Percentiles rank a stretch among this genome's conserved stretches.
phyloP scores from a whole-genome alignment of 2,113 vertebrate genomes.

The Myrmecobius fasciatus region DNA sequence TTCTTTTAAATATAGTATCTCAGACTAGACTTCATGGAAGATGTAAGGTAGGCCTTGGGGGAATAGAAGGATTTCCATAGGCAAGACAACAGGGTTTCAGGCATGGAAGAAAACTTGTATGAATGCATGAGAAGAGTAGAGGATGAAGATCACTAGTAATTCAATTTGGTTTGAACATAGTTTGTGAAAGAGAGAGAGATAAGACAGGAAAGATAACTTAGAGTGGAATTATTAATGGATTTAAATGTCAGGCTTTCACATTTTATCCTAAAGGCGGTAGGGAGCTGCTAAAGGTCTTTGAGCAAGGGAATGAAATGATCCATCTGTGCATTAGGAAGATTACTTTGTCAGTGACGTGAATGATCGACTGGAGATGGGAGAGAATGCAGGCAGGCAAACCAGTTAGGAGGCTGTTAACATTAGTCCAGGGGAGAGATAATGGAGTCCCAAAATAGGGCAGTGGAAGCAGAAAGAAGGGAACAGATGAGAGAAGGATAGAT shows the following conservation, averaged over 20 bases:
- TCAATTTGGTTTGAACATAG: neutral
- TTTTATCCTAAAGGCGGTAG: neutral
- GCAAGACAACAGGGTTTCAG: neutral
- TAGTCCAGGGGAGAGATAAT: neutral
- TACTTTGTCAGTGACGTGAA: neutral
- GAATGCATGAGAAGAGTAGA: neutral
- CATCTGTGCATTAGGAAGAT: neutral
- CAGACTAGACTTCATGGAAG: neutral
- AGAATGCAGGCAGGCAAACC: neutral
- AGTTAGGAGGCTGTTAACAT: neutral
- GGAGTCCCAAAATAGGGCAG: neutral
- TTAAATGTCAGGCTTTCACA: slow-evolving; percentile 1
- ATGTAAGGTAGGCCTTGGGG: neutral
- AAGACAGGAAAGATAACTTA: neutral
- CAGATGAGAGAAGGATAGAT: neutral
- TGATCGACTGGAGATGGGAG: neutral
- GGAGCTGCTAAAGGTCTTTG: neutral
- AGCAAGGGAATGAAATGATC: neutral
- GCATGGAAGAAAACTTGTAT: neutral
- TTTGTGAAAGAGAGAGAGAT: neutral
- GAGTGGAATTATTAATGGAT: neutral
- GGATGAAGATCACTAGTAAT: neutral
- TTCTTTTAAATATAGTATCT: slow-evolving; percentile 9
- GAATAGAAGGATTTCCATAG: neutral
- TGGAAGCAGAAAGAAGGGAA: neutral